phyloP scores from a whole-genome alignment of 2,797 vertebrate genomes.

The Megaceryle alcyon region DNA sequence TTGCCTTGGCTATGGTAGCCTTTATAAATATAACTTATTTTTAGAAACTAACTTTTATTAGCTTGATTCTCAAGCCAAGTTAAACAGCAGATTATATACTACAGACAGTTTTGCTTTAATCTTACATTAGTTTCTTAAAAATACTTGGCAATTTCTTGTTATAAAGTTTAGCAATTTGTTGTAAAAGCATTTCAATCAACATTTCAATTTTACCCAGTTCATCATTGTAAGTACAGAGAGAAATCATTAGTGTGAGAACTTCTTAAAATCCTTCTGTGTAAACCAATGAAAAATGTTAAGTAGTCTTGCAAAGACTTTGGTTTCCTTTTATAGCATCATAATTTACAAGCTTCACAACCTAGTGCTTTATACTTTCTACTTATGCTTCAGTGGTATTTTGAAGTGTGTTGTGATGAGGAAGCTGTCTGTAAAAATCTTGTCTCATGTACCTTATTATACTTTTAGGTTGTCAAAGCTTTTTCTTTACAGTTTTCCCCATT shows the following conservation, averaged over 20 bases:
- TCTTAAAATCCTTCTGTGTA: background rate
- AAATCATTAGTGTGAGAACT: background rate
- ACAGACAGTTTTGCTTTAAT: background rate
- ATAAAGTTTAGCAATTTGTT: background rate
- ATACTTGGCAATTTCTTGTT: background rate
- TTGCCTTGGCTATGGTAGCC: background rate
- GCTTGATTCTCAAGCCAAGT: background rate
- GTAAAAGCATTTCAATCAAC: background rate
- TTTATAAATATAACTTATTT: background rate
- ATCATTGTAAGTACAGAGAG: background rate
- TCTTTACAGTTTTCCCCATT: background rate
- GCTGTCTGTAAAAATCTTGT: background rate
- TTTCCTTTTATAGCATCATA: background rate
- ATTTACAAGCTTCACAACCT: background rate
- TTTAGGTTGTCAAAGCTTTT: background rate
- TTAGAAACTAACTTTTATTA: background rate
- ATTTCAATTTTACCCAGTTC: background rate
- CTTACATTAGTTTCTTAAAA: background rate
- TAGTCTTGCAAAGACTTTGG: background rate
- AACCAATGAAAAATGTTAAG: conserved; percentile 26
- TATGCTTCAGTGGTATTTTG: background rate
- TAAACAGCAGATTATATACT: background rate
- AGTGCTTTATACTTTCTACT: background rate
- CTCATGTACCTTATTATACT: background rate
- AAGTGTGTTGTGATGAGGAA: background rate